These are phyloP conservation scores for Mixornis gularis DNA, from an alignment of 2,113 vertebrate species.

Conservation along the genomic window DNA sequence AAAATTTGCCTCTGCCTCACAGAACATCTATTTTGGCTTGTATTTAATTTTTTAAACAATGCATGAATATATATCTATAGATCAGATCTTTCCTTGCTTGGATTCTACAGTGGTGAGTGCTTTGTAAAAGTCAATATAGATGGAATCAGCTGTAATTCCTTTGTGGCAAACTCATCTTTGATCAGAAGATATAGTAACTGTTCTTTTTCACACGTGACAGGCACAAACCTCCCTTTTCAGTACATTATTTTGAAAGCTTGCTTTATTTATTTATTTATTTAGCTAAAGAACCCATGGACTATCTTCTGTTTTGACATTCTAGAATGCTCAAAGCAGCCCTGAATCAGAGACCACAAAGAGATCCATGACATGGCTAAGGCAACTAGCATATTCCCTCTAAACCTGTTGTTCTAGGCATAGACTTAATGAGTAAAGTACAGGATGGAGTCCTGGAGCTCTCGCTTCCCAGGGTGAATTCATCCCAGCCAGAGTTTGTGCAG, in stretches of 20 bases:
- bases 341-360: background rate
- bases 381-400: background rate
- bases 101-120: background rate
- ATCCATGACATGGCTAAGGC: background rate
- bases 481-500: background rate
- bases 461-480: background rate
- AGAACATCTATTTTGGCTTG: background rate
- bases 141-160: background rate
- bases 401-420: background rate
- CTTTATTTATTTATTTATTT: background rate
- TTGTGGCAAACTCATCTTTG: background rate
- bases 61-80: conserved; percentile 8
- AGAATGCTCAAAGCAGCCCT: background rate
- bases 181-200: background rate
- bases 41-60: conserved; percentile 33
- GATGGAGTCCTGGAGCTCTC: background rate
- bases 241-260: background rate
- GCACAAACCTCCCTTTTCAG: background rate
- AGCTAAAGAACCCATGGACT: background rate
- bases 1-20: conserved; percentile 15
- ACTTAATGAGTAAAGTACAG: background rate
- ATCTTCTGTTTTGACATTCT: background rate
- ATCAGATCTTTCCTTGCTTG: background rate
- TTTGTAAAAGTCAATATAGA: background rate
- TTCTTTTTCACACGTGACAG: background rate